Conservation (phyloP, 2,797 vertebrate genomes). For the Coregonus sp. region DNA sequence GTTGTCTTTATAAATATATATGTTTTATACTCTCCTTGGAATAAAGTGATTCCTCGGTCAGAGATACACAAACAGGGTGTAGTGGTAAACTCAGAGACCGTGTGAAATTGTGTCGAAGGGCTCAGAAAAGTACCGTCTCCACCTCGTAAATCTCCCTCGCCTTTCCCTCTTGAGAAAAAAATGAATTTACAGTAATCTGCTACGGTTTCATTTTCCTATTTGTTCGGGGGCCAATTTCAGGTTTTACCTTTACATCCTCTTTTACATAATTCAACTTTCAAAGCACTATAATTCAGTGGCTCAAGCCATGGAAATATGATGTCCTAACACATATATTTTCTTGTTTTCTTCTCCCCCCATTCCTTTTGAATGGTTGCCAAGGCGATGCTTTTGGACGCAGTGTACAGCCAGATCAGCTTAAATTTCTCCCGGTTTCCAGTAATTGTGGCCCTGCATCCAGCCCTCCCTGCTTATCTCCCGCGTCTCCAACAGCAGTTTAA, state of each 20-base stretch:
- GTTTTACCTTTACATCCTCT: neutral
- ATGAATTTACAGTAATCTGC: conserved; percentile 25
- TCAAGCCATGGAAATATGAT: neutral
- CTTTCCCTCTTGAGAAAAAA: neutral
- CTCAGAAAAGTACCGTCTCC: conserved; percentile 14
- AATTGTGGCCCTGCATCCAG: conserved; percentile 8
- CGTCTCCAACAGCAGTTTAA: conserved; percentile 9
- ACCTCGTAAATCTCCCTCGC: conserved; percentile 18
- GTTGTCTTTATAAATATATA: neutral
- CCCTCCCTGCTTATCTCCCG: neutral
- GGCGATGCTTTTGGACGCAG: neutral
- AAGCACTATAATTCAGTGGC: neutral
- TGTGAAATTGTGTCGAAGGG: conserved; percentile 41
- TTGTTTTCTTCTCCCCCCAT: neutral
- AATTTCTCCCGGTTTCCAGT: neutral
- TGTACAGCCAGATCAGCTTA: neutral
- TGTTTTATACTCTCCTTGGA: neutral
- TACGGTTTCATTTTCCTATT: conserved; percentile 1
- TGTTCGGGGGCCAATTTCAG: neutral
- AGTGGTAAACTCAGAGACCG: conserved; percentile 15
- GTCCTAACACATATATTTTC: conserved; percentile 1
- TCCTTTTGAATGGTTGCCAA: too few relatives aligned
- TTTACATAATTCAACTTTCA: neutral
- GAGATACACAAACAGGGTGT: neutral
- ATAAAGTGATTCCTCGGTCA: conserved; percentile 6